Conservation (phyloP, 2,797 vertebrate species). For the Mionectes olivaceus region DNA sequence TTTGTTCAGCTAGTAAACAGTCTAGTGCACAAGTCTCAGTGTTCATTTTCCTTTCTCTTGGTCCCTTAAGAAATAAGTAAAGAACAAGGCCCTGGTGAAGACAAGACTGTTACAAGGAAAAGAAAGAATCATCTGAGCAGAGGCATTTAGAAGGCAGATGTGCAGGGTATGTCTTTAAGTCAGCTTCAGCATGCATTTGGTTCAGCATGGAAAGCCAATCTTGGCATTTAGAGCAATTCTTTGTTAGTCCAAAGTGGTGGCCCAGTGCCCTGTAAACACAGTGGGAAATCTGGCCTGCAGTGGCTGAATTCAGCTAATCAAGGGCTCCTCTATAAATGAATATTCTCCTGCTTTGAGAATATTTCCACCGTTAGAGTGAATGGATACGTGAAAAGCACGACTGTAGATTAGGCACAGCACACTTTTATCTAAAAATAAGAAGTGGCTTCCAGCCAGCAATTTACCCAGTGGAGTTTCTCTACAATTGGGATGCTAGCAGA, state of each 20-base stretch:
- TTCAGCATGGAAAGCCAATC: rapidly evolving
- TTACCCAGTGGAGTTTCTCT: not conserved
- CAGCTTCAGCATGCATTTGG: not conserved
- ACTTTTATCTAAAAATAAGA: slow-evolving; percentile 18
- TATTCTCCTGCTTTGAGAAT: not conserved
- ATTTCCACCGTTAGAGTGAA: not conserved
- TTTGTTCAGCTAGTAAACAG: not conserved
- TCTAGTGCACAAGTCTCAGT: not conserved
- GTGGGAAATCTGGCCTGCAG: not conserved
- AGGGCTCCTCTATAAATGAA: not conserved
- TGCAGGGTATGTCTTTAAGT: not conserved
- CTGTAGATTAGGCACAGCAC: not conserved
- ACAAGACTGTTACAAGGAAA: not conserved
- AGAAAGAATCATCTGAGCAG: not conserved
- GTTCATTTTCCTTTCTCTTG: not conserved
- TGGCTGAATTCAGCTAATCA: not conserved
- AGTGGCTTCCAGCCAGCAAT: not conserved
- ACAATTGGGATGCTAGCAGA: not conserved
- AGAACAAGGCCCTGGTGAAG: not conserved
- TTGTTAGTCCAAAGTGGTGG: not conserved
- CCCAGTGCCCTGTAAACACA: not conserved
- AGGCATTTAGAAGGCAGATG: not conserved
- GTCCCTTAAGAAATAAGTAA: not conserved
- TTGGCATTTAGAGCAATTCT: no score
- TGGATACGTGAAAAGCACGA: not conserved